Conservation (phyloP, 1,140 invertebrate species). For the Macrobrachium rosenbergii region DNA sequence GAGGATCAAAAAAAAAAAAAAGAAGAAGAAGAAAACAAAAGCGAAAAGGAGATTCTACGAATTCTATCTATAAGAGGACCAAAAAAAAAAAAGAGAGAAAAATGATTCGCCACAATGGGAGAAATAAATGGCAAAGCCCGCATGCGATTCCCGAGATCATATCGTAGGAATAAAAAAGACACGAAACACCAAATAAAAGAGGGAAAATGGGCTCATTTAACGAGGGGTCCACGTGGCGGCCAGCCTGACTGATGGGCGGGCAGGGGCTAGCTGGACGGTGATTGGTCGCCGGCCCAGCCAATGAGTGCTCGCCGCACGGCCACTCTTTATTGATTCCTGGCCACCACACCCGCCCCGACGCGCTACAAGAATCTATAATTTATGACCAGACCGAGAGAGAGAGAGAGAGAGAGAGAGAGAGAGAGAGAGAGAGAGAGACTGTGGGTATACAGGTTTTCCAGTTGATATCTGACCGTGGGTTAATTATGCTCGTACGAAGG, state of each 20-base stretch:
- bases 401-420: constrained; percentile 15
- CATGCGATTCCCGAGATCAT: too few species aligned
- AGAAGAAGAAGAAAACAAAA: too few species aligned
- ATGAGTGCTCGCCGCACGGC: constrained; percentile 58
- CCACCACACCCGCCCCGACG: constrained; percentile 40
- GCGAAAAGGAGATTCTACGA: too few species aligned
- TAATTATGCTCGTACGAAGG: too few species aligned
- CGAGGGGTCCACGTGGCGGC: constrained; percentile 47
- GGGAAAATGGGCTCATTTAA: constrained; percentile 23
- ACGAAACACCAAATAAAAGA: not conserved
- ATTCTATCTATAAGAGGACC: not conserved
- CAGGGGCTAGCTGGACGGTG: constrained; percentile 53
- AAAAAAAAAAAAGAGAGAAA: not conserved
- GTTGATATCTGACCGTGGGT: too few species aligned
- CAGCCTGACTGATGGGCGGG: constrained; percentile 61
- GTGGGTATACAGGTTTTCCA: too few species aligned
- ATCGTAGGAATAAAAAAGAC: too few species aligned
- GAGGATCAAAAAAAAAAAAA: too few species aligned
- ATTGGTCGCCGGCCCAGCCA: constrained; percentile 56
- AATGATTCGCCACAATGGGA: not conserved
- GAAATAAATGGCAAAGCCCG: too few species aligned
- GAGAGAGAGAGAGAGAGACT: constrained; percentile 32
- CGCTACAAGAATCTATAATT: constrained; percentile 60
- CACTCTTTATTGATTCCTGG: constrained; percentile 61
- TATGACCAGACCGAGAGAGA: constrained; percentile 36